Conservation (phyloP, 1,140 invertebrate species). For the Drosophila sproati region DNA sequence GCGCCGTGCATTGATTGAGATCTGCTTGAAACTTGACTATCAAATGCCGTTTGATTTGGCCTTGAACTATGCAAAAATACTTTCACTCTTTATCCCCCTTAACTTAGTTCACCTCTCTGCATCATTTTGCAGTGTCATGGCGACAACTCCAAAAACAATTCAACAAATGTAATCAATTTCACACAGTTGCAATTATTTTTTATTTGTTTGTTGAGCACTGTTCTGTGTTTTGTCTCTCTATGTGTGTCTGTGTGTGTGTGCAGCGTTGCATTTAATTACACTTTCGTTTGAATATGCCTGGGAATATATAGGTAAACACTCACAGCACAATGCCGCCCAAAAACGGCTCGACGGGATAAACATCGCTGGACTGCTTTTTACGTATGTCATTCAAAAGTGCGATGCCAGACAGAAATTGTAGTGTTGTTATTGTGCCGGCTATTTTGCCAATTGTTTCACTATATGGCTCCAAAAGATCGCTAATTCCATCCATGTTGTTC, state of each 20-base stretch:
- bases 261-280: conserved; percentile 38
- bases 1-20: too few species aligned
- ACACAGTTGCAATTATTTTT: conserved; percentile 26
- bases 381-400: conserved; percentile 90
- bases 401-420: conserved; percentile 88
- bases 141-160: conserved; percentile 58
- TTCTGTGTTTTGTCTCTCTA: background rate
- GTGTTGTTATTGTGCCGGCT: conserved; percentile 86
- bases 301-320: conserved; percentile 36
- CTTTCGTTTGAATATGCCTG: background rate
- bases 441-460: conserved; percentile 73
- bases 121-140: conserved; percentile 63
- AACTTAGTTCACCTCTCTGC: background rate
- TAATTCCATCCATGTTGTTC: conserved; percentile 77
- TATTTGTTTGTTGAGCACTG: background rate
- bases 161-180: conserved; percentile 71
- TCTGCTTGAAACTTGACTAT: background rate
- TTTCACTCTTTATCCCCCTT: background rate
- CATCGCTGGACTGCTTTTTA: conserved; percentile 87
- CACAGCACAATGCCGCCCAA: conserved; percentile 90
- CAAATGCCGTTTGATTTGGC: conserved; percentile 8
- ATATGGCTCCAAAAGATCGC: conserved; percentile 74
- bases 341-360: conserved; percentile 89
- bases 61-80: conserved; percentile 31
- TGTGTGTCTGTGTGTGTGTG: conserved; percentile 7